Base-by-base conservation (phyloP, 2,797 vertebrate species). In the Choloepus didactylus region DNA sequence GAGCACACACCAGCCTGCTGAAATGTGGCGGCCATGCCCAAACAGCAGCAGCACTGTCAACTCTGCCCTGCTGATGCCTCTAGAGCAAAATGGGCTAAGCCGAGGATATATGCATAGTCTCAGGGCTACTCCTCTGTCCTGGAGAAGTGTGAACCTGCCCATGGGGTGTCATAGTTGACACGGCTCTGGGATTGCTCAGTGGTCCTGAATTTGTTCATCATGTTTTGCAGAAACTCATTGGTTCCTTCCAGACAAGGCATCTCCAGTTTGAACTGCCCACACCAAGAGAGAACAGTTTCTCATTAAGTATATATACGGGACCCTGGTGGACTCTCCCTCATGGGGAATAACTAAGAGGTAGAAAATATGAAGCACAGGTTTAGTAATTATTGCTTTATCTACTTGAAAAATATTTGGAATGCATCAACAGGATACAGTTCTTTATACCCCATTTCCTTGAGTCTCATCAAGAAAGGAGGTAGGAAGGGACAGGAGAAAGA, bases 351-450 rank as follows among this genome's bases (percentile, higher is more conserved):
- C 23, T 35, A 25, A 51, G 44, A 86, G 54, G 14, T 7, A 81
- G 80, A 51, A 75, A 69, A 62, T 29, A 3, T 9, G 10, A 38
- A 87, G 82, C 35, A 23, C 83, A 93, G 62, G 35, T 44, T 81
- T 10, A 75, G 41, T 35, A 56, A 67, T 6, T 31, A 60, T 16
- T 67, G 51, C 59, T 77, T 64, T 56, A 82, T 12, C 9, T 64
- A 93, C 35, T 87, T 54, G 87, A 82, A 80, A 76, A 76, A 77
- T 81, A 70, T 67, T 67, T 86, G 54, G 7, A 70, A 87, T 44
- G 62, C 19, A 62, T n/a, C 80, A 27, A 51, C 69, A 11, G 29
- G 21, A 60, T 66, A 35, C 5, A 60, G 35, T 49, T 87, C 67
- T 66, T 60, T 54, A 23, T 8, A 35, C 19, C 4, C 15, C 27